Base-by-base conservation (phyloP, 2,888 invertebrate genomes). In the Sceliomorpha sp. region DNA sequence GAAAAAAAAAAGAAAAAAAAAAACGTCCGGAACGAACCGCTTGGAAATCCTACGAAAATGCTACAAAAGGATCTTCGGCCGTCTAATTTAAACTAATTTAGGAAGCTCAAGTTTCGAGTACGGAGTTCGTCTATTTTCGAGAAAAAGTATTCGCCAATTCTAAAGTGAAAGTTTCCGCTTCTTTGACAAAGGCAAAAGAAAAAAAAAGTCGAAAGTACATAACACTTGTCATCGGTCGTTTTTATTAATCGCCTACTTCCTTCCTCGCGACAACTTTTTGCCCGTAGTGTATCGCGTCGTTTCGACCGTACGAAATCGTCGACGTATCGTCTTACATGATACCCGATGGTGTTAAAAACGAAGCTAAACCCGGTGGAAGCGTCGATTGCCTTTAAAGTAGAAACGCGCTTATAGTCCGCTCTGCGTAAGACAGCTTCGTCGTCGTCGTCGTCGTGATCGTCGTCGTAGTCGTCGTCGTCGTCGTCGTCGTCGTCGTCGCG, bases 351-450 rank as follows among this genome's bases (percentile, higher is more conserved):
- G 51, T 42, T 37, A 42, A 60, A 44, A 34, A 51, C 31, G 42
- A 50, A 42, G 27, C 50, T 27, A 45, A 53, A 53, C 56, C 47
- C 42, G 42, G 44, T 44, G 50, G 59, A 36, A 42, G 59, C 42
- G 51, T 66, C 62, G 58, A 64, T 72, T 50, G 64, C 60, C 48
- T 66, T 56, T 36, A 63, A 67, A 68, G 53, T 48, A 40, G 59
- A 40, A 64, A 63, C 59, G 36, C 44, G 58, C 47, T 44, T 45
- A n/a, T n/a, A 1, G 40, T 51, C 45, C 60, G 48, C 62, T 62
- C 69, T 51, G 55, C 66, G 69, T 58, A 69, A 72, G 62, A 44
- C 58, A 58, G 29, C 44, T n/a, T n/a, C 8, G 31, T 29, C 48
- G 39, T 62, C 17, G 34, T 20, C 36, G 42, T n/a, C n/a, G n/a